Conservation (phyloP, 2,797 vertebrate species). For the Pipistrellus pygmaeus region DNA sequence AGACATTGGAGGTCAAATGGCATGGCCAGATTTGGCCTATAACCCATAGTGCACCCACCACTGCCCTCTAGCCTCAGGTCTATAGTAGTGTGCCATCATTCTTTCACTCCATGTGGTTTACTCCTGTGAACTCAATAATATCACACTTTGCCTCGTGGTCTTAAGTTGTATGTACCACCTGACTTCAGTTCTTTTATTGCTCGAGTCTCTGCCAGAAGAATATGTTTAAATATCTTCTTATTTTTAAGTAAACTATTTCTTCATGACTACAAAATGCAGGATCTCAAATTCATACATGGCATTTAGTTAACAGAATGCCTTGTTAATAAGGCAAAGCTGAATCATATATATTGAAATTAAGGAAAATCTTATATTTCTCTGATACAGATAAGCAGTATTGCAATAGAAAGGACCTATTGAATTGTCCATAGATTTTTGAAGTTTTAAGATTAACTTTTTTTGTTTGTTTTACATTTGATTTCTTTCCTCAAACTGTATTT, state of each 20-base stretch:
- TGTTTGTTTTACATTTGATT: background rate
- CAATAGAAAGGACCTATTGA: slow-evolving; percentile 25
- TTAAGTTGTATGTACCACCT: background rate
- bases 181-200: slow-evolving; percentile 21
- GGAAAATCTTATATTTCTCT: background rate
- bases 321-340: slow-evolving; percentile 40
- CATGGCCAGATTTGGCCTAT: background rate
- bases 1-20: background rate
- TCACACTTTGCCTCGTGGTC: background rate
- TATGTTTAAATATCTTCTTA: slow-evolving; percentile 13
- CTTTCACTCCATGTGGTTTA: background rate
- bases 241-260: slow-evolving; percentile 60
- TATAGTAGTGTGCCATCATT: background rate
- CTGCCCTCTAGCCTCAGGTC: background rate
- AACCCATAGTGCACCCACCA: background rate
- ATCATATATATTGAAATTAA: slow-evolving; percentile 20
- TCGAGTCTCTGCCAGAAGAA: background rate
- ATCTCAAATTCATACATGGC: slow-evolving; percentile 19
- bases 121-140: background rate
- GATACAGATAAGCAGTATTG: background rate
- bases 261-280: background rate
- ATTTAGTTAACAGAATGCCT: slow-evolving; percentile 18
- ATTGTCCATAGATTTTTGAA: slow-evolving; percentile 19
- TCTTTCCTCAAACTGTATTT: slow-evolving; percentile 38
- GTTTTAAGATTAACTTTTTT: background rate